phyloP scores from a whole-genome alignment of 2,113 vertebrate species.

The Zingel zingel region DNA sequence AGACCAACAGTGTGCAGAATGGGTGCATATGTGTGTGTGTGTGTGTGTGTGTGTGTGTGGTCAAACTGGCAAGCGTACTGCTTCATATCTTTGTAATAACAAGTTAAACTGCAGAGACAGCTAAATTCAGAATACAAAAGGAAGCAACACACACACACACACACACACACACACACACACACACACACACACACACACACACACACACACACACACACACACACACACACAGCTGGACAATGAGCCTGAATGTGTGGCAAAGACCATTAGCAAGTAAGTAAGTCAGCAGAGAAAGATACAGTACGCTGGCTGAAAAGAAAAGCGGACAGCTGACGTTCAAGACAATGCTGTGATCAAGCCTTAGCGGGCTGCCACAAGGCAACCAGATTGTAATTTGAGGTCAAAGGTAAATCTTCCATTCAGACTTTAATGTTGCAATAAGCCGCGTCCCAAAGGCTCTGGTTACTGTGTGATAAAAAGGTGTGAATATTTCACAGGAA shows the following conservation, averaged over 20 bases:
- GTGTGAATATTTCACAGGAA: conserved; percentile 74
- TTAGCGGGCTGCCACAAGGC: conserved; percentile 42
- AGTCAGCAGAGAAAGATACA: conserved; percentile 28
- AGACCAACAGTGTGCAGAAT: conserved; percentile 61
- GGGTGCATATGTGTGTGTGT: conserved; percentile 28
- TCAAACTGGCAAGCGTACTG: conserved; percentile 31
- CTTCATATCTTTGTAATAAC: conserved; percentile 76
- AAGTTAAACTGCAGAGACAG: conserved; percentile 65
- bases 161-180: neutral
- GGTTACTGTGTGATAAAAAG: conserved; percentile 64
- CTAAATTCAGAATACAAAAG: conserved; percentile 65
- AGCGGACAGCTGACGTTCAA: conserved; percentile 27
- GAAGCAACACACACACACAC: conserved; percentile 61
- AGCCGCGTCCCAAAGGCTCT: conserved; percentile 52
- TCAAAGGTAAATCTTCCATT: conserved; percentile 69
- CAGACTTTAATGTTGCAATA: conserved; percentile 55
- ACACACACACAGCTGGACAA: conserved; percentile 41
- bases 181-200: too few species aligned
- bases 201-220: too few species aligned
- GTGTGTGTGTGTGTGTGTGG: conserved; percentile 39
- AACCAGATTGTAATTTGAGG: conserved; percentile 53
- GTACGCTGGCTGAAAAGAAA: conserved; percentile 11
- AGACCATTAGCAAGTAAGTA: conserved; percentile 68
- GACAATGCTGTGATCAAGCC: neutral
- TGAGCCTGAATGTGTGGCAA: conserved; percentile 51